phyloP scores from a whole-genome alignment of 2,113 vertebrate genomes.

The Rhinoderma darwinii region DNA sequence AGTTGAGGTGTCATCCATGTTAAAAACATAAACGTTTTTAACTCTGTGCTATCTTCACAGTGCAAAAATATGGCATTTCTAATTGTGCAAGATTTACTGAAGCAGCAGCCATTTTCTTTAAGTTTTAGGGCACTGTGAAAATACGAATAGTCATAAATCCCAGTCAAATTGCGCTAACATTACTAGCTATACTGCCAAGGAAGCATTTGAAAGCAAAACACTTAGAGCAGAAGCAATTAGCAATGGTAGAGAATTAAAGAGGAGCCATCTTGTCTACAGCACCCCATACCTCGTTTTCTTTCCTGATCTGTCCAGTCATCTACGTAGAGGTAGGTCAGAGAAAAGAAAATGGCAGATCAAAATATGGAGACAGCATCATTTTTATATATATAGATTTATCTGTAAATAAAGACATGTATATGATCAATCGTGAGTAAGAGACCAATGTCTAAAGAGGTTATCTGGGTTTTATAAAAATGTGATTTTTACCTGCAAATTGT shows the following conservation, averaged over 20 bases:
- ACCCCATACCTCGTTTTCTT: conserved; percentile 92
- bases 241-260: background rate
- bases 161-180: background rate
- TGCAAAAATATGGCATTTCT: background rate
- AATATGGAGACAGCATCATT: background rate
- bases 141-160: background rate
- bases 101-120: background rate
- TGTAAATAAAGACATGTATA: background rate
- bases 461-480: no score
- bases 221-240: conserved; percentile 56
- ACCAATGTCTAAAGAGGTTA: no score
- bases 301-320: conserved; percentile 96
- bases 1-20: no score
- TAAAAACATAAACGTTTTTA: background rate
- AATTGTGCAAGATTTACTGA: background rate
- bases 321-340: conserved; percentile 81
- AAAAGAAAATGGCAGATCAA: conserved; percentile 61
- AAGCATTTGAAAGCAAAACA: conserved; percentile 22
- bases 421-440: background rate
- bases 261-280: conserved; percentile 36
- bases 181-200: background rate
- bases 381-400: background rate
- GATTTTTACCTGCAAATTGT: no score
- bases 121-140: background rate
- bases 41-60: background rate